phyloP scores from a whole-genome alignment of 2,113 vertebrate genomes.

The Argyrosomus japonicus region DNA sequence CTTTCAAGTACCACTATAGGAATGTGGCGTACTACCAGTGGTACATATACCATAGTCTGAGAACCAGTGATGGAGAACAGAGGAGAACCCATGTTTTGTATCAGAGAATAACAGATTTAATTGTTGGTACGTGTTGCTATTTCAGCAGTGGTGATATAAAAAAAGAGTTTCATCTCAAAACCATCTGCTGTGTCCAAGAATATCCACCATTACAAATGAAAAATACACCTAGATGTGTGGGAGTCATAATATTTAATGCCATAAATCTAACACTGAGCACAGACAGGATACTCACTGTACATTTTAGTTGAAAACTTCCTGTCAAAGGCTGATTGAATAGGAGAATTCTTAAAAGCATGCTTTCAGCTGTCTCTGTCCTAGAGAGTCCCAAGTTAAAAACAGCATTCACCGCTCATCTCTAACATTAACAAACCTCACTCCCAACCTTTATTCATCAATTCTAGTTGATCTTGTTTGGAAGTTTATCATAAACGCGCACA shows the following conservation, averaged over 20 bases:
- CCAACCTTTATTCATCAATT: slow-evolving; percentile 25
- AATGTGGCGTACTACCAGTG: too few relatives aligned
- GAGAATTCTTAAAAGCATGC: slow-evolving; percentile 12
- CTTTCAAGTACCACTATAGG: too few relatives aligned
- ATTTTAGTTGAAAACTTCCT: slow-evolving; percentile 12
- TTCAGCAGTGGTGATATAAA: not conserved
- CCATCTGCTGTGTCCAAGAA: not conserved
- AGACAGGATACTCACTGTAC: not conserved
- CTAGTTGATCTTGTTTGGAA: slow-evolving; percentile 26
- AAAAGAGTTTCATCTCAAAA: not conserved
- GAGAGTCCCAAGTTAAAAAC: slow-evolving; percentile 27
- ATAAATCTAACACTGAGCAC: slow-evolving; percentile 25
- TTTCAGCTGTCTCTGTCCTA: slow-evolving; percentile 31
- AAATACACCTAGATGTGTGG: slow-evolving; percentile 6
- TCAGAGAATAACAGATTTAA: not conserved
- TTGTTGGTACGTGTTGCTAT: not conserved
- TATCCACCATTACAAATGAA: slow-evolving; percentile 11
- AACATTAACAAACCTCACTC: slow-evolving; percentile 49
- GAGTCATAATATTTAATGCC: slow-evolving; percentile 36
- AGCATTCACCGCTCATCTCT: slow-evolving; percentile 22
- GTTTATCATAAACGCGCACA: slow-evolving; percentile 33
- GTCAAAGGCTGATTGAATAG: slow-evolving; percentile 24
- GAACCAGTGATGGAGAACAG: not conserved
- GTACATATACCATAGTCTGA: too few relatives aligned
- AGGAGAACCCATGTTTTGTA: slow-evolving; percentile 1